Base-by-base conservation (phyloP, 2,113 vertebrate genomes). In the Bujurquina vittata region DNA sequence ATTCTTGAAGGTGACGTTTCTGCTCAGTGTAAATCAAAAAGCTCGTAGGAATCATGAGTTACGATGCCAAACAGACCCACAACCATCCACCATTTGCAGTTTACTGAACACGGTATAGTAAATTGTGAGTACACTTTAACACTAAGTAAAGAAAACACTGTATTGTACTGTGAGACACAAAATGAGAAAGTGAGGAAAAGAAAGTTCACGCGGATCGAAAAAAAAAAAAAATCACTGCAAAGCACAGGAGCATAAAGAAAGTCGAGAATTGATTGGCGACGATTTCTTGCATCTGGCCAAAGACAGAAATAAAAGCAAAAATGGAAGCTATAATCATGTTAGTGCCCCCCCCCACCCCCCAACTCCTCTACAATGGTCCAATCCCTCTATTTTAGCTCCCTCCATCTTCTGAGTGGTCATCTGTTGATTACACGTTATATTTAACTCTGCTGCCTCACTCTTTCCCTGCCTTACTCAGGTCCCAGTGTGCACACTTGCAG, bases 381-480 rank as follows among this genome's bases (percentile, higher is more conserved):
- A 84, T 89, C 92, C 91, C 87, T 89, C 90, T 77, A 91, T 93
- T 92, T 89, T 89, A 86, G 91, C 87, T 91, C 84, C 91, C 93
- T 93, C 89, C 91, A 89, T 92, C 89, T 84, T 91, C 93, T 90
- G 95, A 96, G 94, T 95, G 95, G 95, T 95, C 96, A 96, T 96
- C 96, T 95, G 94, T 95, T 96, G 96, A 96, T 96, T 96, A 96
- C 95, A 96, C 79, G 88, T 95, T 95, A 93, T 96, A 96, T 95
- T 95, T 96, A 95, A 94, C 94, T 93, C 94, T 84, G 89, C 91
- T 89, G 89, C 90, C 88, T 92, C 80, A 81, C 87, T 90, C 91
- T 83, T 87, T 90, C 3, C 26, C 90, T 77, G 89, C 79, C 88
- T 89, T 78, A 20, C 92, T 91, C 85, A 8, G 79, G 84, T 80